Base-by-base conservation (phyloP, 2,888 invertebrate genomes). In the Dione juno region DNA sequence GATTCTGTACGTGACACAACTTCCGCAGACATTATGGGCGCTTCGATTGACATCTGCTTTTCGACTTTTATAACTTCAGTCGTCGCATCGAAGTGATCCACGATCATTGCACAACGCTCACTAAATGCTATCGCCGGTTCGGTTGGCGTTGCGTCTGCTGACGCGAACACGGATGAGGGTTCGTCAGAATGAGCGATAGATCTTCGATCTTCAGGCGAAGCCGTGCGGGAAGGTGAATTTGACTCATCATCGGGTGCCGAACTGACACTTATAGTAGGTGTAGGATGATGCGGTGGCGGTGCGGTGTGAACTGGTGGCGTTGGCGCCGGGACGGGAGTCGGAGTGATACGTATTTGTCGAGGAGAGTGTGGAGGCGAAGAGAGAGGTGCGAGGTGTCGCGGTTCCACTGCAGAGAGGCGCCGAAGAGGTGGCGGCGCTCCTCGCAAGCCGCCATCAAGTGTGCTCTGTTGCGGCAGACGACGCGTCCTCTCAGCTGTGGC, bases 241-340 rank as follows among this genome's bases (percentile, higher is more conserved):
- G 85, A 86, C 73, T 86, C 86, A 69, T 96, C 95, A 79, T 96
- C 96, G 64, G 94, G 94, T 77, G 95, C 96, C 41, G 96, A 95
- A 90, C 95, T 96, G 73, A 96, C 96, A 90, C 96, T 96, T 81
- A 96, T 96, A 71, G 95, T 94, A 45, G 95, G 95, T 21, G 95
- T 94, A 69, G 89, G 88, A 67, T 81, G 82, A 74, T 85, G 85
- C 43, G 91, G 84, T 67, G 91, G 86, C 78, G 72, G 70, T 19
- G 81, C 75, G 83, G 82, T 71, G 86, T 86, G 77, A 80, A 80
- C 86, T 84, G 77, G 86, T 79, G 81, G 87, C 9, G 64, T 86
- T 79, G 82, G 86, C n/a, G 28, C 28, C 3, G 43, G 43, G 1
- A 28, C 28, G 82, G 82, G 88, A 82, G 65, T 58, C 70, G 85